Evolutionary conservation across 2,888 invertebrate genomes (phyloP).

Genomic region (Bibio marci): DNA sequence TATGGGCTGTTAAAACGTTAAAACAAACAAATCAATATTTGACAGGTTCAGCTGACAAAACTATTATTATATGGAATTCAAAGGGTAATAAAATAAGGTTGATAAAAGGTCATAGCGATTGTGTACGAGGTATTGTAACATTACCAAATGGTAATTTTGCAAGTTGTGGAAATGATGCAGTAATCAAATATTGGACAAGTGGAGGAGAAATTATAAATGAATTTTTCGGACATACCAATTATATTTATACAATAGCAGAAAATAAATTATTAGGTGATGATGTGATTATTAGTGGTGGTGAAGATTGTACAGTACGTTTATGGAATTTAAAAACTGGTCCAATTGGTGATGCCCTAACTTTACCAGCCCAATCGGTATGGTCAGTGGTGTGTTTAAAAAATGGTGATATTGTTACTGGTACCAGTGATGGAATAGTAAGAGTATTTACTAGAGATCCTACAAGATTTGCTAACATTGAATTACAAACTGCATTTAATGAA

Average conservation of each 20-base stretch:
- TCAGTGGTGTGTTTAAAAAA: conserved; percentile 60
- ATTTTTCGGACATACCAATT: conserved; percentile 72
- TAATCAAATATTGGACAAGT: conserved; percentile 68
- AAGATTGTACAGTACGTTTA: conserved; percentile 68
- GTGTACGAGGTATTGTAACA: conserved; percentile 65
- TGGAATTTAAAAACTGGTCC: conserved; percentile 38
- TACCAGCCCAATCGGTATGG: conserved; percentile 85
- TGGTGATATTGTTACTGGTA: conserved; percentile 79
- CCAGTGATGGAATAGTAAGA: conserved; percentile 72
- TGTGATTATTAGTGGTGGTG: conserved; percentile 69
- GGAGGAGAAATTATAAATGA: conserved; percentile 60
- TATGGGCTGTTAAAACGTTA: conserved; percentile 58
- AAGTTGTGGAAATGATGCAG: conserved; percentile 85
- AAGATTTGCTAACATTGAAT: conserved; percentile 47
- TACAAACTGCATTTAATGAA: conserved; percentile 48
- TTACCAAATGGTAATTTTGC: conserved; percentile 59
- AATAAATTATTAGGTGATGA: conserved; percentile 35
- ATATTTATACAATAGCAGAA: conserved; percentile 57
- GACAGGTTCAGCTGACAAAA: conserved; percentile 88
- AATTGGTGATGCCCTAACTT: conserved; percentile 24
- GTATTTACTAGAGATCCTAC: conserved; percentile 62
- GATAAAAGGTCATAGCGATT: conserved; percentile 75
- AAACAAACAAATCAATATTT: conserved; percentile 38
- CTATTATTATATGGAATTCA: conserved; percentile 65
- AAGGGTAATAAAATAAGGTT: conserved; percentile 47